Conservation (phyloP, 2,797 vertebrate genomes). For the Fundulus diaphanus region DNA sequence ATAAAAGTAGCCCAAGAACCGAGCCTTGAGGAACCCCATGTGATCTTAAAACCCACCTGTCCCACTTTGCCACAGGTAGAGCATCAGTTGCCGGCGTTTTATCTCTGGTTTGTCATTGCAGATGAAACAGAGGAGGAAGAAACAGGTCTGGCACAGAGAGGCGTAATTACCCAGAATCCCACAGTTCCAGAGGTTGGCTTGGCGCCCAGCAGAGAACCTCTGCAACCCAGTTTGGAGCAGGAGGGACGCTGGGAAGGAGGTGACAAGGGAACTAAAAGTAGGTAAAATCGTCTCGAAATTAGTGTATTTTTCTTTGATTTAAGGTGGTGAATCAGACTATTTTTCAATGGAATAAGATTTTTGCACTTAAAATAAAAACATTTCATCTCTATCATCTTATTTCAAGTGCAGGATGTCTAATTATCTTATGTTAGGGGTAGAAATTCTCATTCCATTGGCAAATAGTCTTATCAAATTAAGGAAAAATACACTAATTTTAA, state of each 20-base stretch:
- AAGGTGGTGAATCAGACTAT: too few species aligned
- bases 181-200: conserved; percentile 60
- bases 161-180: conserved; percentile 59
- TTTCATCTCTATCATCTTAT: too few species aligned
- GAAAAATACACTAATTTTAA: too few species aligned
- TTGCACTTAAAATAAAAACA: too few species aligned
- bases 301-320: too few species aligned
- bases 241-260: conserved; percentile 17
- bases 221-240: conserved; percentile 62
- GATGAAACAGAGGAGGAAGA: conserved; percentile 46
- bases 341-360: too few species aligned
- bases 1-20: not conserved
- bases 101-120: conserved; percentile 19
- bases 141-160: conserved; percentile 16
- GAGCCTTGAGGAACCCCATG: conserved; percentile 1
- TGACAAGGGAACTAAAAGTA: conserved; percentile 19
- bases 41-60: not conserved
- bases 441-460: too few species aligned
- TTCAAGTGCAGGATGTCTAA: too few species aligned
- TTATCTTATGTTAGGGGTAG: too few species aligned
- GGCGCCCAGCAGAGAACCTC: conserved; percentile 65
- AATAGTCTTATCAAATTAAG: too few species aligned
- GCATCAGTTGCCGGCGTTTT: not conserved
- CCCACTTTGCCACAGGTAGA: not conserved
- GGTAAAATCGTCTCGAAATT: too few species aligned